These are phyloP conservation scores for Tachysurus fulvidraco DNA, from an alignment of 2,113 vertebrate genomes.

Conservation along the genomic window DNA sequence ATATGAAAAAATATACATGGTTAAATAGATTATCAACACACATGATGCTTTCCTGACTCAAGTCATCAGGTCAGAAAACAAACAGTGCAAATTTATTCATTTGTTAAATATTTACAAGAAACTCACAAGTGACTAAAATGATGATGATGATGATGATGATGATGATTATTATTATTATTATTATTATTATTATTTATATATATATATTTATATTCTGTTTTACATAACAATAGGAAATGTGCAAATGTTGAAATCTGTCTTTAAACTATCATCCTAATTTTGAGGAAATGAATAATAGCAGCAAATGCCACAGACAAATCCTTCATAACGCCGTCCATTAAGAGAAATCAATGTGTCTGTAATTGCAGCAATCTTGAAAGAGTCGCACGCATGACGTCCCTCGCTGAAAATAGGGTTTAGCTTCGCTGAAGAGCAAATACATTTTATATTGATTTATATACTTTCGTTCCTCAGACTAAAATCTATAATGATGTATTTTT, in stretches of 20 bases:
- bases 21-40: neutral
- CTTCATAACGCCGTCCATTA: slow-evolving; percentile 59
- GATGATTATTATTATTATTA: slow-evolving; percentile 1
- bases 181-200: neutral
- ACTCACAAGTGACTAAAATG: neutral
- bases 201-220: neutral
- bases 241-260: slow-evolving; percentile 13
- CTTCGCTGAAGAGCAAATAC: slow-evolving; percentile 63
- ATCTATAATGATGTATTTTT: slow-evolving; percentile 77
- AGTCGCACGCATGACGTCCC: slow-evolving; percentile 64
- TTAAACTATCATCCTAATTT: slow-evolving; percentile 37
- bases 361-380: slow-evolving; percentile 72
- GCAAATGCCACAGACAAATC: slow-evolving; percentile 62
- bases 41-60: neutral
- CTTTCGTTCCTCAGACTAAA: slow-evolving; percentile 68
- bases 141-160: neutral
- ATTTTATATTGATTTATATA: slow-evolving; percentile 74
- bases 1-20: neutral
- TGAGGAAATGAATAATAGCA: slow-evolving; percentile 41
- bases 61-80: neutral
- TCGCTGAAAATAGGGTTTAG: slow-evolving; percentile 65
- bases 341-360: slow-evolving; percentile 58
- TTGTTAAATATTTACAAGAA: neutral
- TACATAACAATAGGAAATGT: neutral
- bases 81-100: neutral